Percentiles rank a stretch among this genome's conserved stretches.
Evolutionary conservation across 2,797 vertebrate genomes (phyloP).

Genomic region (Gambelia wislizenii): DNA sequence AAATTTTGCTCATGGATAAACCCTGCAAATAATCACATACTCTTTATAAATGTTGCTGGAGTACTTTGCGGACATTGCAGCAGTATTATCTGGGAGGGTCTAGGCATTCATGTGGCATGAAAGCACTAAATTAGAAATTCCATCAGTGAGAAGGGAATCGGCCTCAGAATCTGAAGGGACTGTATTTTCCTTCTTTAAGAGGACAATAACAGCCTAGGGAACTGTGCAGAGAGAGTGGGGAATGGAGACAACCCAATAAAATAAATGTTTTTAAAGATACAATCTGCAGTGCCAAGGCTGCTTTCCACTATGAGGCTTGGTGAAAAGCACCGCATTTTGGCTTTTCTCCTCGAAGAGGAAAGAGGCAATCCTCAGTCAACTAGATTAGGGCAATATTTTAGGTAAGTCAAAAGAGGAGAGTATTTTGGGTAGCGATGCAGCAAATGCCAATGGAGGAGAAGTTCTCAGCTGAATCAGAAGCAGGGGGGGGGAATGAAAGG

Average conservation of each 20-base stretch:
- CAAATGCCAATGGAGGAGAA: slow-evolving; percentile 42
- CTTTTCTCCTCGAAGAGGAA: slow-evolving; percentile 43
- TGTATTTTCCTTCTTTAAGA: slow-evolving; percentile 51
- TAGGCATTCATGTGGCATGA: slow-evolving; percentile 88
- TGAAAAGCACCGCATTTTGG: slow-evolving; percentile 61
- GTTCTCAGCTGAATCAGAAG: slow-evolving; percentile 35
- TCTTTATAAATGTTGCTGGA: slow-evolving; percentile 61
- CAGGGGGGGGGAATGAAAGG: slow-evolving; percentile 16
- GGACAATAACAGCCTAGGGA: slow-evolving; percentile 56
- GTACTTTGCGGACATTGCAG: slow-evolving; percentile 97
- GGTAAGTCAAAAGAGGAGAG: slow-evolving; percentile 47
- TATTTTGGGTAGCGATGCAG: slow-evolving; percentile 55
- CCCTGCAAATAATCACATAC: slow-evolving; percentile 69
- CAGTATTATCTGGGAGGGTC: slow-evolving; percentile 86
- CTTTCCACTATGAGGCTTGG: slow-evolving; percentile 61
- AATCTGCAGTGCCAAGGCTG: slow-evolving; percentile 72
- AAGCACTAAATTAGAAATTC: slow-evolving; percentile 82
- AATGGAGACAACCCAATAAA: slow-evolving; percentile 13
- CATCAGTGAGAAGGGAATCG: slow-evolving; percentile 77
- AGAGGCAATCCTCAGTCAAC: slow-evolving; percentile 35
- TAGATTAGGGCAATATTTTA: slow-evolving; percentile 43
- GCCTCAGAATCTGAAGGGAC: slow-evolving; percentile 68
- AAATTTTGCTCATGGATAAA: slow-evolving; percentile 68
- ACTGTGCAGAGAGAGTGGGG: background rate
- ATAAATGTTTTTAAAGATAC: slow-evolving; percentile 48